Base-by-base conservation (phyloP, 2,113 vertebrate species). In the Nestor notabilis region DNA sequence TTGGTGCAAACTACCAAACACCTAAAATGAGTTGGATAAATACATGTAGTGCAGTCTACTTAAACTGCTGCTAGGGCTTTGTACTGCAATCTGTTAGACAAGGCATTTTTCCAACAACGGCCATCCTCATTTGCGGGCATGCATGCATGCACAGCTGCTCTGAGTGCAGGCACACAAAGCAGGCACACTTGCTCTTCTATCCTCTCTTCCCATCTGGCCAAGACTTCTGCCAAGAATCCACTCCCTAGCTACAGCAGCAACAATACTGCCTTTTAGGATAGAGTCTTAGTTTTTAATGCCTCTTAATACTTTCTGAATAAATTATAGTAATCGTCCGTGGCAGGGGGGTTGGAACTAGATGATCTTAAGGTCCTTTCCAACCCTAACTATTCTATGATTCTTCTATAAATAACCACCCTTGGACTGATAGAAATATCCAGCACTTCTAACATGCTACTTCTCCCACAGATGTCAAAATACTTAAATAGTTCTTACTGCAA, bases 151-250 rank as follows among this genome's bases (percentile, higher is more conserved):
- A 41, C 84, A 85, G 85, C 93, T 88, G 75, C 76, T 94, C 44
- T 8, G 7, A 53, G 27, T 2, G 4, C 44, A 76, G 52, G 33
- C 63, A 69, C 78, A 87, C 58, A 87, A 90, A 65, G 70, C 49
- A 66, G 53, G 21, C 41, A 72, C 82, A 18, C 75, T 89, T 55
- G 41, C 24, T 58, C 68, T 82, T 83, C 83, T 27, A 89, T 15
- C n/a, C n/a, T 46, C 37, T 78, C 53, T 80, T 83, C 23, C 93
- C 87, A 93, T 93, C 81, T 95, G 90, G 78, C 23, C 41, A 92
- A 83, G 37, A 69, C 25, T 79, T 44, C 68, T 63, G 84, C 91
- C 93, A 96, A 88, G 64, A 86, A 95, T 58, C 49, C 33, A 44
- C 33, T 88, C 55, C 14, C 7, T 3, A 74, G 28, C 65, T 69